phyloP scores from a whole-genome alignment of 2,888 invertebrate genomes.

The Panzeria rudis region DNA sequence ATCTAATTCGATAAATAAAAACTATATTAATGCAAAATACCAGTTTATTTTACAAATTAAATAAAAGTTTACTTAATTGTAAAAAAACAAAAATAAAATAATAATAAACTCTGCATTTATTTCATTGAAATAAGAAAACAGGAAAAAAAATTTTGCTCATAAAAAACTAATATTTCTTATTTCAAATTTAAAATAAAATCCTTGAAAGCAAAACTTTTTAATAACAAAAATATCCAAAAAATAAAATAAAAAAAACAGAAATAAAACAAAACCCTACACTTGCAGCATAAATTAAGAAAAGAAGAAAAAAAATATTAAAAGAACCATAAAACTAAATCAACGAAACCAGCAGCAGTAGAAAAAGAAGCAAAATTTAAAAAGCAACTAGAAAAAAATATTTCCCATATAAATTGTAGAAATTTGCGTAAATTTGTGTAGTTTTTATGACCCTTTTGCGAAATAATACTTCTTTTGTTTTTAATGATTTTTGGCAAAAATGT shows the following conservation, averaged over 20 bases:
- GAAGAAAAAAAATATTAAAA: conserved; percentile 36
- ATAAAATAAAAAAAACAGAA: conserved; percentile 43
- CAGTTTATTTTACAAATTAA: conserved; percentile 32
- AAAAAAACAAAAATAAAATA: conserved; percentile 22
- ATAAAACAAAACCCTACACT: conserved; percentile 18
- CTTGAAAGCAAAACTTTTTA: conserved; percentile 71
- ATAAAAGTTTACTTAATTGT: conserved; percentile 48
- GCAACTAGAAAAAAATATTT: conserved; percentile 45
- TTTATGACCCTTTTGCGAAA: conserved; percentile 71
- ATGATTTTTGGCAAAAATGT: conserved; percentile 71
- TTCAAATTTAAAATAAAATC: conserved; percentile 70
- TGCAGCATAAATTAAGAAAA: conserved; percentile 43
- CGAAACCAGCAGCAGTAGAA: conserved; percentile 22
- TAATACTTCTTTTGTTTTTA: conserved; percentile 71
- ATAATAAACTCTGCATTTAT: conserved; percentile 18
- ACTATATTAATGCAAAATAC: conserved; percentile 29
- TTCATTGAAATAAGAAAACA: conserved; percentile 27
- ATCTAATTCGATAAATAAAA: conserved; percentile 8
- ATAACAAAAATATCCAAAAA: conserved; percentile 62
- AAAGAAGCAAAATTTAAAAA: conserved; percentile 23
- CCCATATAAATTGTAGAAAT: conserved; percentile 73
- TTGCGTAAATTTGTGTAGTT: conserved; percentile 73
- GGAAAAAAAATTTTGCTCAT: conserved; percentile 35
- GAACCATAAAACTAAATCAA: conserved; percentile 58
- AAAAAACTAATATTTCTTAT: conserved; percentile 68